Evolutionary conservation across 1,140 invertebrate species (phyloP), one percentile per base, ranked within the genome.

Genomic region (Cydia pomonella): DNA sequence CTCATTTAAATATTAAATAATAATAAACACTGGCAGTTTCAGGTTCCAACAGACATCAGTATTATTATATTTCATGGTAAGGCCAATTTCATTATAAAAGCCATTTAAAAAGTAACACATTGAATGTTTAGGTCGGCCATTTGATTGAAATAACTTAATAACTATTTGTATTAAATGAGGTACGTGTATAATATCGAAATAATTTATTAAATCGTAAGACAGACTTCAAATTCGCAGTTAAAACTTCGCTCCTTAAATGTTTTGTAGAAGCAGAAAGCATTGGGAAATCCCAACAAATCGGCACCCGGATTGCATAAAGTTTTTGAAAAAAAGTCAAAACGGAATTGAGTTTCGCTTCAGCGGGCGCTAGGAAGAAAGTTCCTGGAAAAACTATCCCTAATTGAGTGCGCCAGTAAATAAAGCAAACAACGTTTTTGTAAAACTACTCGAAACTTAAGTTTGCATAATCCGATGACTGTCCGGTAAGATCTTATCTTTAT

Each of bases 341-440:
- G 9, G 7, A 59, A 64, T 27, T 23, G 13, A n/a, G 25, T 16
- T 33, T 3, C 63, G 25, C 16, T 64, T 64, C 63, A 29, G 63
- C 25, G 27, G 63, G 63, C 25, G 63, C 27, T 33, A 64, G 63
- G 23, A 64, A 64, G 25, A 64, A 64, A 64, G 63, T 64, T 64
- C 13, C 27, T 6, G 25, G 25, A 29, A 16, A 64, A 64, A 64
- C 23, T 64, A 64, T 33, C 23, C 23, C 27, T 64, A 64, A 64
- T 64, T 64, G 63, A 64, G 27, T 33, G 16, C 23, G 12, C 63
- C 10, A 33, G 63, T 64, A 33, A 64, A 64, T 64, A 64, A 64
- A 13, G 63, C 63, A 13, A 64, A 59, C 53, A 23, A 53, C 50
- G 50, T 53, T 59, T 50, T 59, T 59, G 9, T 23, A 59, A 59